Evolutionary conservation across 1,140 invertebrate genomes (phyloP), one percentile per base, ranked within the genome.

Genomic region (Drosophila arawakana): DNA sequence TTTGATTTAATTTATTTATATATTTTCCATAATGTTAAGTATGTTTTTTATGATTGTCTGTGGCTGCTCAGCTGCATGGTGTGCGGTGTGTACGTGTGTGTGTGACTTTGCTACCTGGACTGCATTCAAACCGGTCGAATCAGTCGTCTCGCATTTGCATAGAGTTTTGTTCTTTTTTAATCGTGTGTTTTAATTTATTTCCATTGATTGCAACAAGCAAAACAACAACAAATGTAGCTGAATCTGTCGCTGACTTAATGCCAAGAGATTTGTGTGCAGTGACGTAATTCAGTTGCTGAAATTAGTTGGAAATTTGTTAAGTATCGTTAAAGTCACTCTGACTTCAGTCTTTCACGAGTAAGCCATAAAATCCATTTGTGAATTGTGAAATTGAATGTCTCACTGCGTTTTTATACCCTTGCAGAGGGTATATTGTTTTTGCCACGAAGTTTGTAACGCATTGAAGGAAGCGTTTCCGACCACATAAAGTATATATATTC

Each of bases 131-230:
- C 67, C 58, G 58, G 59, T 72, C 21, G 60, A 69, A 72, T 43
- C 62, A 63, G 54, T 68, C 46, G 54, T 15, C 55, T 62, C 59
- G 47, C 52, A 86, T 86, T 86, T 86, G 83, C 82, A 86, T 86
- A 88, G 71, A 77, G 69, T 86, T 86, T 88, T 86, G 82, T 86
- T 86, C 76, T 85, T 83, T 71, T 83, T 84, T 77, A 84, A 84
- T 80, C 81, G 74, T 15, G 13, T 54, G 52, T 63, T 80, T 83
- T 80, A 80, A 86, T 86, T 86, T 86, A 88, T 88, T 80, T 86
- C 63, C 70, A 86, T 86, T 86, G 83, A 86, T 86, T 86, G 83
- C 83, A 80, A 66, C 86, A 88, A 88, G 65, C 46, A 39, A 21
- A 47, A 35, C 30, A 60, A 37, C 30, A 18, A 1, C 49, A 18